These are phyloP conservation scores for Mandrillus leucophaeus DNA, from an alignment of 2,113 vertebrate genomes.

Conservation along the genomic window DNA sequence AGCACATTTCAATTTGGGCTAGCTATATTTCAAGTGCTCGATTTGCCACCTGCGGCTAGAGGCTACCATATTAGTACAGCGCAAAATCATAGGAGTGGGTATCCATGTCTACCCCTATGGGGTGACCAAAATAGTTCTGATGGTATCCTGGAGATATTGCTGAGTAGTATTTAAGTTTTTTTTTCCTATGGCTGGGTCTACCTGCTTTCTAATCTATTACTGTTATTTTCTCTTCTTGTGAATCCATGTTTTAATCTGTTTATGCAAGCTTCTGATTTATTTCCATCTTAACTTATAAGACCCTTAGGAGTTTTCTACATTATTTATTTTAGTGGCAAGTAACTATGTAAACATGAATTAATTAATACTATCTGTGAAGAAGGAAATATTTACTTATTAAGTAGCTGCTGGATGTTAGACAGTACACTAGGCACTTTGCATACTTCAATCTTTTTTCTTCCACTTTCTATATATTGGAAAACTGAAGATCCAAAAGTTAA, in stretches of 20 bases:
- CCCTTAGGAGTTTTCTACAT: neutral
- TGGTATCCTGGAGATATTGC: neutral
- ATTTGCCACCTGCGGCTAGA: neutral
- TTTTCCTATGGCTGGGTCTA: neutral
- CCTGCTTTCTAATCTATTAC: neutral
- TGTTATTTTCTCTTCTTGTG: neutral
- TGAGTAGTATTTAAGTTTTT: neutral
- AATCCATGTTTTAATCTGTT: neutral
- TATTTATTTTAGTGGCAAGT: slow-evolving; percentile 16
- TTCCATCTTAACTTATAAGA: neutral
- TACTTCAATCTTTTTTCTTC: neutral
- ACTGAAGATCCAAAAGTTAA: neutral
- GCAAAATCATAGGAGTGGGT: neutral
- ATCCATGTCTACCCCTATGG: neutral
- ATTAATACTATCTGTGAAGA: neutral
- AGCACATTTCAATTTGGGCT: neutral
- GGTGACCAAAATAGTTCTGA: neutral
- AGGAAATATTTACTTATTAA: neutral
- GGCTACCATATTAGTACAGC: neutral
- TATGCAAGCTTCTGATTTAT: neutral
- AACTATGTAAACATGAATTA: neutral
- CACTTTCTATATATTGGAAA: neutral
- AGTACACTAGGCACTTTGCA: neutral
- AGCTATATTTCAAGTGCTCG: neutral
- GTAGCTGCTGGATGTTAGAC: neutral